phyloP scores from a whole-genome alignment of 35 echinoderm and acorn worm genomes.

The Heliocidaris tuberculata region DNA sequence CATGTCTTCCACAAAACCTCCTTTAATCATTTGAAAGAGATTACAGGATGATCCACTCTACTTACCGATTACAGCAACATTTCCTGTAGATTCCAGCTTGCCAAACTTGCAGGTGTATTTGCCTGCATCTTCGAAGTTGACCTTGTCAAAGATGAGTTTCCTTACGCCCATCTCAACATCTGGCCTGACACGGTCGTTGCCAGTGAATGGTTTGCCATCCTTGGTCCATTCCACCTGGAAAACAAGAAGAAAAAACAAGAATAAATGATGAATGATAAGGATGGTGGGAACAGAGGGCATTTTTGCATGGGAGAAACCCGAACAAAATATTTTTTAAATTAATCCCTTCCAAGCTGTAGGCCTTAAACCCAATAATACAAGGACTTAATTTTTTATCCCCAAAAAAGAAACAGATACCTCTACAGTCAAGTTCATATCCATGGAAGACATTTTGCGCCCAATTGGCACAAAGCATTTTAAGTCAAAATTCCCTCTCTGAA shows the following conservation, averaged over 20 bases:
- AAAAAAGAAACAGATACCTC: too few relatives aligned
- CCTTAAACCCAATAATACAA: too few relatives aligned
- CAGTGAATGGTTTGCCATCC: slow-evolving; percentile 60
- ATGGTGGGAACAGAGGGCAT: too few relatives aligned
- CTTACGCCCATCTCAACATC: slow-evolving; percentile 49
- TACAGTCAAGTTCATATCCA: too few relatives aligned
- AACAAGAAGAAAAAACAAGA: not conserved
- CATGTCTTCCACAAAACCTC: too few relatives aligned
- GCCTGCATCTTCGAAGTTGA: slow-evolving; percentile 59
- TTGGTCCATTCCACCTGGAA: slow-evolving; percentile 66
- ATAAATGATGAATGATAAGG: not conserved
- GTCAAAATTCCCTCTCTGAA: too few relatives aligned
- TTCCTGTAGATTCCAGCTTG: slow-evolving; percentile 71
- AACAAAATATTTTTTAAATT: too few relatives aligned
- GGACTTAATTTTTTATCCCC: too few relatives aligned
- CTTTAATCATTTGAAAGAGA: not conserved
- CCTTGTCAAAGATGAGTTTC: slow-evolving; percentile 64
- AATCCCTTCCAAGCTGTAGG: too few relatives aligned
- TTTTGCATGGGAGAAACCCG: too few relatives aligned
- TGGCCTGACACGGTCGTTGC: slow-evolving; percentile 54
- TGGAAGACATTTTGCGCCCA: too few relatives aligned
- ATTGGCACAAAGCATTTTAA: too few relatives aligned
- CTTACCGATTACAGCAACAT: slow-evolving; percentile 71
- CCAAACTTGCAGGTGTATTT: slow-evolving; percentile 82
- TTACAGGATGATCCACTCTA: not conserved